Conservation (phyloP, 2,888 invertebrate genomes). For the Antheraea assamensis region DNA sequence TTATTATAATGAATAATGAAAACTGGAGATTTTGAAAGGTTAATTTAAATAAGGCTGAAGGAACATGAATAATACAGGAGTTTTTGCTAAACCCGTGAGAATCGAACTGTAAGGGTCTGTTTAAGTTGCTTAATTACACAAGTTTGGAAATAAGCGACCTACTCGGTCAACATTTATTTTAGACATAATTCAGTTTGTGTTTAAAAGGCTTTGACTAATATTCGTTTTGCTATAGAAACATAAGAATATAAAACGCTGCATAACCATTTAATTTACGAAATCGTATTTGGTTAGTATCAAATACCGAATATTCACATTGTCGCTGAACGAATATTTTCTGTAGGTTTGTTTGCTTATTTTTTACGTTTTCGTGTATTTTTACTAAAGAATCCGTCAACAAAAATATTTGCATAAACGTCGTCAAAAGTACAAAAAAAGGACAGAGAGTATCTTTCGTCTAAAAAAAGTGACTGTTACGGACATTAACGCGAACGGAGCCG, state of each 20-base stretch:
- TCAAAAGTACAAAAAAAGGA: too few relatives aligned
- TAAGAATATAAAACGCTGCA: background rate
- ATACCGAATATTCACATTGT: background rate
- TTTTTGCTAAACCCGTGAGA: conserved; percentile 41
- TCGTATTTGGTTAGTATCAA: background rate
- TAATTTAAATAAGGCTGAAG: conserved; percentile 60
- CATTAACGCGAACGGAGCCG: too few relatives aligned
- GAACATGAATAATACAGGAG: conserved; percentile 61
- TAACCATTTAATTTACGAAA: background rate
- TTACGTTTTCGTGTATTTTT: too few relatives aligned
- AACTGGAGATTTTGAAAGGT: conserved; percentile 51
- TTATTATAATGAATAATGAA: conserved; percentile 55
- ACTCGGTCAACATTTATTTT: background rate
- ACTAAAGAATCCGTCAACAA: too few relatives aligned
- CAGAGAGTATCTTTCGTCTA: too few relatives aligned
- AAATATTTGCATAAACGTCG: too few relatives aligned
- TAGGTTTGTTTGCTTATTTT: too few relatives aligned
- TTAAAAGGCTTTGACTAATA: background rate
- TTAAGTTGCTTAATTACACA: conserved; percentile 42
- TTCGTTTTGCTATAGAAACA: background rate
- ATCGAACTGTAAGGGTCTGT: conserved; percentile 39
- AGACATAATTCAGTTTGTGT: background rate
- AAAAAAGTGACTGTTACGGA: too few relatives aligned
- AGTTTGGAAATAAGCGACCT: conserved; percentile 23
- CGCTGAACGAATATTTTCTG: background rate